Conservation (phyloP, 2,888 invertebrate species). For the Cantharis lateralis region DNA sequence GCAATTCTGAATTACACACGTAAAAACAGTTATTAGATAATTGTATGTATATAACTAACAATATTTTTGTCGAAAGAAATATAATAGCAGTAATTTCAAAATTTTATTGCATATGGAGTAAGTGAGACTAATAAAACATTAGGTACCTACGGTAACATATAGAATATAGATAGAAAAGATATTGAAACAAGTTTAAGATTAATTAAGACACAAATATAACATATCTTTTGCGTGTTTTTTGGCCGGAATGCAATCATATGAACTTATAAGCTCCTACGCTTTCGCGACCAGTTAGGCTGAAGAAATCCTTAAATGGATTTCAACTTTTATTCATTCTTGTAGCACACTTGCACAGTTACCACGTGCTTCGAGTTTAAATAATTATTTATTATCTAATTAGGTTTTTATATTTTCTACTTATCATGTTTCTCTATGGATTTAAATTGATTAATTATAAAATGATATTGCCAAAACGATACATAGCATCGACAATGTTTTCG, state of each 20-base stretch:
- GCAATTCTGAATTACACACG: too few species aligned
- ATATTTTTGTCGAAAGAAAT: too few species aligned
- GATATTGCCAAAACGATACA: not conserved
- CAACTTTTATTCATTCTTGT: constrained; percentile 15
- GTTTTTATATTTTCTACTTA: not conserved
- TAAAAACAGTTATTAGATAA: too few species aligned
- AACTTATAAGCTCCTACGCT: constrained; percentile 22
- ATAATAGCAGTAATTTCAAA: not conserved
- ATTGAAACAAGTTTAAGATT: not conserved
- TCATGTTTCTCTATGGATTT: not conserved
- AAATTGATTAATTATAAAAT: not conserved
- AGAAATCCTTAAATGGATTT: constrained; percentile 19
- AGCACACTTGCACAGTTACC: not conserved
- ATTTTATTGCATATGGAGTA: not conserved
- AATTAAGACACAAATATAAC: not conserved
- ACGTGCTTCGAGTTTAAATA: not conserved
- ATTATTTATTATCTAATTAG: not conserved
- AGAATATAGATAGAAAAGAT: not conserved
- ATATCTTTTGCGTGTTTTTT: not conserved
- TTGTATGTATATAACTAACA: too few species aligned
- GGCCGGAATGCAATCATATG: constrained; percentile 16
- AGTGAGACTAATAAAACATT: not conserved
- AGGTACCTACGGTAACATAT: not conserved
- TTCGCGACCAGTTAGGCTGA: constrained; percentile 22
- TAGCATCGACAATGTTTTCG: not conserved